Percentiles rank a stretch among this genome's conserved stretches.
Evolutionary conservation across 2,113 vertebrate genomes (phyloP).

Genomic region (Rhynchopsitta pachyrhyncha): DNA sequence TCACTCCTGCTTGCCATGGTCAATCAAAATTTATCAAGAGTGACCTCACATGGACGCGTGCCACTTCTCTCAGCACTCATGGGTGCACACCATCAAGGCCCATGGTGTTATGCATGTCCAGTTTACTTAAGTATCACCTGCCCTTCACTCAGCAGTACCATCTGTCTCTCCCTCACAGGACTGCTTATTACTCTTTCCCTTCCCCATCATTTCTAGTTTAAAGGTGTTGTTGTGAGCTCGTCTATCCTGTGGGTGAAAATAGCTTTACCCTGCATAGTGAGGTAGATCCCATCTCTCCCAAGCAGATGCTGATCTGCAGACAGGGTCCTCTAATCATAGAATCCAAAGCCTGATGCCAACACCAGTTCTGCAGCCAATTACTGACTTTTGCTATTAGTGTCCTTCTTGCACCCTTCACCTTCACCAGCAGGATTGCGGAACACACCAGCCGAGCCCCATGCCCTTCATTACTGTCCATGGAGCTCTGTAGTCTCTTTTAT

Average conservation of each 20-base stretch:
- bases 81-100: neutral
- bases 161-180: neutral
- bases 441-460: neutral
- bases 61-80: neutral
- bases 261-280: neutral
- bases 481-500: neutral
- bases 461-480: neutral
- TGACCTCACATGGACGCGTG: neutral
- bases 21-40: neutral
- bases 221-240: neutral
- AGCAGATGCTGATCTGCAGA: neutral
- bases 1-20: neutral
- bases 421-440: neutral
- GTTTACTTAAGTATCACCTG: neutral
- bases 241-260: neutral
- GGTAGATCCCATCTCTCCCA: neutral
- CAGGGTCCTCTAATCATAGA: neutral
- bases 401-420: neutral
- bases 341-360: neutral
- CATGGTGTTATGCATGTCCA: neutral
- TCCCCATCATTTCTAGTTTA: neutral
- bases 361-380: neutral
- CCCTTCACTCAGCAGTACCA: fast-evolving
- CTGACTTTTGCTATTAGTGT: neutral
- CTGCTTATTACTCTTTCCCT: neutral